These are phyloP conservation scores for Cantharis lateralis DNA, from an alignment of 2,888 invertebrate genomes.

Conservation along the genomic window DNA sequence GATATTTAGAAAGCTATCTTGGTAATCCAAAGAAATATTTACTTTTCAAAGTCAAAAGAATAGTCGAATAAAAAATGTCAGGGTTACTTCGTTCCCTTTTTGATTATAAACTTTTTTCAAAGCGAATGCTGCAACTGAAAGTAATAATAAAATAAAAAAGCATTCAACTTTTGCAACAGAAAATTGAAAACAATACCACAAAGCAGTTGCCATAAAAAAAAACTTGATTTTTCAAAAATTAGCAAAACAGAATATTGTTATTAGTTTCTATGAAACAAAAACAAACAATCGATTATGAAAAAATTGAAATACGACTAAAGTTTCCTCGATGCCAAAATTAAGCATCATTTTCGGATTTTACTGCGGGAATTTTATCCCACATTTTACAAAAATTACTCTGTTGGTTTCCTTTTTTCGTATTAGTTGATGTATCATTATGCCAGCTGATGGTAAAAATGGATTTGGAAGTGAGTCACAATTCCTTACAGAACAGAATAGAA, in stretches of 20 bases:
- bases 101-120: too few relatives aligned
- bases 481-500: too few relatives aligned
- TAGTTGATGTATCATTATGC: neutral
- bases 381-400: neutral
- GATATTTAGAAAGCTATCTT: too few relatives aligned
- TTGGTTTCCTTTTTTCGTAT: neutral
- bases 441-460: neutral
- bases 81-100: neutral
- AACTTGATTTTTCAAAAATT: neutral
- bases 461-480: neutral
- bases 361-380: neutral
- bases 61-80: neutral
- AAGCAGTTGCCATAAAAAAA: neutral
- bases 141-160: neutral
- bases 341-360: neutral
- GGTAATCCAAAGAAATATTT: neutral
- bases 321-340: neutral
- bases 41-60: neutral
- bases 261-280: neutral
- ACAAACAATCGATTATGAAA: neutral
- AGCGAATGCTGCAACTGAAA: neutral
- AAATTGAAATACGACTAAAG: neutral
- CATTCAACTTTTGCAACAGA: too few relatives aligned
- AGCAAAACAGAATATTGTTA: neutral
- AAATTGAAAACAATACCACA: neutral